A percentile compares a stretch with the other conserved stretches of the same genome.
Conservation (phyloP, 2,888 invertebrate genomes). For the Orthonychiurus folsomi region DNA sequence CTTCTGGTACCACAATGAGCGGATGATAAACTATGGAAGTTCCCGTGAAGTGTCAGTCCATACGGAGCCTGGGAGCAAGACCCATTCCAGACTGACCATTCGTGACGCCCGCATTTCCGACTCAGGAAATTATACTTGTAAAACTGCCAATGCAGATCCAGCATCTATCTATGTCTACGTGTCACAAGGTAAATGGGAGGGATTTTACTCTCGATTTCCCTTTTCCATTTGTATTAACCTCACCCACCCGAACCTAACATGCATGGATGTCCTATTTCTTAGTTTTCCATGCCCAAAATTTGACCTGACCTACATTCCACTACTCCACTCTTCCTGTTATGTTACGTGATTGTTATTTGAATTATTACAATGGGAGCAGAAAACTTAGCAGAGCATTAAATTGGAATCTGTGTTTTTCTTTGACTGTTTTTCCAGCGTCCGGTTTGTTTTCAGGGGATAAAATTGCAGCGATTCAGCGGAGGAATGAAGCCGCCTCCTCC, state of each 20-base stretch:
- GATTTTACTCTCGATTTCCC: not conserved
- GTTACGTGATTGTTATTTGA: not conserved
- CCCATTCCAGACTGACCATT: conserved; percentile 76
- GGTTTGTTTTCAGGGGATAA: conserved; percentile 63
- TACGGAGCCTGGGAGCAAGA: conserved; percentile 73
- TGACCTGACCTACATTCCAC: too few species aligned
- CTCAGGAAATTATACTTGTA: conserved; percentile 85
- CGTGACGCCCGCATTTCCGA: conserved; percentile 71
- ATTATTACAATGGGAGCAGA: too few species aligned
- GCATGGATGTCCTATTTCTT: too few species aligned
- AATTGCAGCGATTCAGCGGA: conserved; percentile 78
- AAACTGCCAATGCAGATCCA: conserved; percentile 79
- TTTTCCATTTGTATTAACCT: not conserved
- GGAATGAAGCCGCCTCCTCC: conserved; percentile 51
- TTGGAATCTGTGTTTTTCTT: not conserved
- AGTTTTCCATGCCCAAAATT: too few species aligned
- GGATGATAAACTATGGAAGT: conserved; percentile 77
- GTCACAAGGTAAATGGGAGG: conserved; percentile 69
- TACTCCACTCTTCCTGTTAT: too few species aligned
- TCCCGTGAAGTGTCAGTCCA: conserved; percentile 50
- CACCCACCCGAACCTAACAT: too few species aligned
- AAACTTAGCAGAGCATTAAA: not conserved
- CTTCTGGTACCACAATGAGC: conserved; percentile 90
- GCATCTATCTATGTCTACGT: conserved; percentile 84
- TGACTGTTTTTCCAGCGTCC: conserved; percentile 15